Evolutionary conservation across 2,113 vertebrate genomes (phyloP), one percentile per base, ranked within the genome.

Genomic region (Pao palembangensis): DNA sequence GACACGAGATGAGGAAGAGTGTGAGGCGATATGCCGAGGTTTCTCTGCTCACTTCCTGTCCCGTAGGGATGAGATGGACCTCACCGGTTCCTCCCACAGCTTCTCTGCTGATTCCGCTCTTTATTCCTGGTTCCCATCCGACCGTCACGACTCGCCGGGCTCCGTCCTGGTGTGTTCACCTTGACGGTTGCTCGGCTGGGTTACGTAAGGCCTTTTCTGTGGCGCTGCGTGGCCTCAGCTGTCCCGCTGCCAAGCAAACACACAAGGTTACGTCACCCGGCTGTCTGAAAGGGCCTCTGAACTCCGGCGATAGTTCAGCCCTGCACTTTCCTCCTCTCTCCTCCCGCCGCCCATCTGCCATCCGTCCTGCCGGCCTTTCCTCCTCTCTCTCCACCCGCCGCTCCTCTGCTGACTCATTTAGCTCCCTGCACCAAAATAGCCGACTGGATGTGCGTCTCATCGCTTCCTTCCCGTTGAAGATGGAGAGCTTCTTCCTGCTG

Each of bases 201-300:
- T 87, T 87, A 87, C 58, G 68, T 80, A 87, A 87, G 61, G n/a
- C 15, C 15, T 57, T 78, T 74, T 82, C 80, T 69, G 70, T 31
- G 68, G 54, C 50, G 61, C 67, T 69, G 67, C 58, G 31, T 64
- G 75, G 71, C 74, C 78, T 52, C 60, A 50, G 51, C 67, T 76
- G 69, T 72, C 67, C 64, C 53, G 1, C 61, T 56, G 84, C 84
- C 79, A 75, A 64, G 51, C 57, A 38, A 60, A 64, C 70, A 54
- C 77, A 73, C 52, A 60, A 67, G 58, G 70, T 78, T 76, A 78
- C 62, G 64, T 81, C 78, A 77, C 78, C 69, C 71, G 28, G 6
- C 60, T 58, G 67, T 55, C 69, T 71, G 61, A 71, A 49, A 76
- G 59, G 66, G 67, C 71, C 67, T 78, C 76, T 72, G 80, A 61